These are phyloP conservation scores for Cardiocondyla obscurior DNA, from an alignment of 1,140 invertebrate genomes.

Conservation along the genomic window DNA sequence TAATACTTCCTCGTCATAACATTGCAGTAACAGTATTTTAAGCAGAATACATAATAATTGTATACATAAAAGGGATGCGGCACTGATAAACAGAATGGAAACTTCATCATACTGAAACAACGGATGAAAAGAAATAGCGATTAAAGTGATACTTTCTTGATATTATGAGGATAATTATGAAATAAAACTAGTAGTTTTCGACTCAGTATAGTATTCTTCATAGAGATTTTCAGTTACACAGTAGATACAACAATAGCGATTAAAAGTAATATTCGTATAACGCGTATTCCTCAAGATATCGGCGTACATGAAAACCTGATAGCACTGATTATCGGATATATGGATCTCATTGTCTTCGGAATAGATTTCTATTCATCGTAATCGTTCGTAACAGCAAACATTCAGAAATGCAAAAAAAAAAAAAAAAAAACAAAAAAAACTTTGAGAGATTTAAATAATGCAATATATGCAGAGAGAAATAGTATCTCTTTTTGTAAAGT, in stretches of 20 bases:
- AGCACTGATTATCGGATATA: conserved; percentile 54
- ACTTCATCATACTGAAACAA: background rate
- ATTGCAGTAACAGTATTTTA: conserved; percentile 31
- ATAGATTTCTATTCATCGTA: conserved; percentile 52
- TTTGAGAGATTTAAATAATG: conserved; percentile 54
- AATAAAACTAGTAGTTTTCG: conserved; percentile 38
- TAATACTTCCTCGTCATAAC: conserved; percentile 27
- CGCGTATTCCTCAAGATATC: conserved; percentile 30
- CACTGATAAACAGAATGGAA: background rate
- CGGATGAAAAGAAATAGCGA: background rate
- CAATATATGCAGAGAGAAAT: conserved; percentile 17
- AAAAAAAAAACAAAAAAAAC: too few species aligned
- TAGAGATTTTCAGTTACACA: conserved; percentile 38
- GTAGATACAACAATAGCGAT: conserved; percentile 57
- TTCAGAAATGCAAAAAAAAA: conserved; percentile 6
- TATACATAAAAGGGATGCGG: background rate
- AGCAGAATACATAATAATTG: background rate
- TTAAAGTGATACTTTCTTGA: conserved; percentile 17
- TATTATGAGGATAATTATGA: conserved; percentile 6
- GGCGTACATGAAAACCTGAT: conserved; percentile 15
- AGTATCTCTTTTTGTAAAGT: conserved; percentile 62
- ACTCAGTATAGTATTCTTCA: conserved; percentile 35
- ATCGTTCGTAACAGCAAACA: conserved; percentile 47
- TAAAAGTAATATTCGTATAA: conserved; percentile 48
- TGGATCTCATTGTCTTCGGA: conserved; percentile 62